phyloP scores from a whole-genome alignment of 2,888 invertebrate species.

The Polyommatus iphigenia region DNA sequence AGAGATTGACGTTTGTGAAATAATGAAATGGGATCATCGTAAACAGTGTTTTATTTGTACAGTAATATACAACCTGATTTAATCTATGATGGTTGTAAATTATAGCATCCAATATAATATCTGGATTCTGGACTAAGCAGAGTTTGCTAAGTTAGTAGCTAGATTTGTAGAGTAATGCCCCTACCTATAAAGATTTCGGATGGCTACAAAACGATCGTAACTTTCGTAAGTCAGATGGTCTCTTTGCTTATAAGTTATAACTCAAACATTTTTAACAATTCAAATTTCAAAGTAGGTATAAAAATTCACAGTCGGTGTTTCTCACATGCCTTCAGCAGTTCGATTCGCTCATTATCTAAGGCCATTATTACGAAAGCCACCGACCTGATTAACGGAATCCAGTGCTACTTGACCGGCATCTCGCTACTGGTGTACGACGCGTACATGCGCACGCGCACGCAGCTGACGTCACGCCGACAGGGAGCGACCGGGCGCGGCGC shows the following conservation, averaged over 20 bases:
- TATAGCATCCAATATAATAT: too few species aligned
- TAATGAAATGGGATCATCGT: neutral
- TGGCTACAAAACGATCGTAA: neutral
- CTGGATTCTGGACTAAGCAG: too few species aligned
- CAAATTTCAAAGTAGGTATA: neutral
- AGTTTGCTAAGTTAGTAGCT: too few species aligned
- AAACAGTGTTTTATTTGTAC: neutral
- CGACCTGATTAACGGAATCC: neutral
- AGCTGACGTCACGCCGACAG: neutral
- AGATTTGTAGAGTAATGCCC: too few species aligned
- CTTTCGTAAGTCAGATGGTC: neutral
- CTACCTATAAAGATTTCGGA: too few species aligned
- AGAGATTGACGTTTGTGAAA: neutral
- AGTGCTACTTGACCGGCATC: neutral
- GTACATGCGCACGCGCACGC: constrained; percentile 5
- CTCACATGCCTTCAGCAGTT: neutral
- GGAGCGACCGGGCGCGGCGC: constrained; percentile 14
- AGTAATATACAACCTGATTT: too few species aligned
- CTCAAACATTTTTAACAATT: neutral
- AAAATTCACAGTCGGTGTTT: neutral
- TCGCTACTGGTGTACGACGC: neutral
- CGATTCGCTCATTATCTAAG: neutral
- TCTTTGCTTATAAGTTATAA: neutral
- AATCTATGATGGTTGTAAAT: too few species aligned
- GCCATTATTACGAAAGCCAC: neutral